phyloP scores from a whole-genome alignment of 2,888 invertebrate genomes.

The Meandrusa payeni region DNA sequence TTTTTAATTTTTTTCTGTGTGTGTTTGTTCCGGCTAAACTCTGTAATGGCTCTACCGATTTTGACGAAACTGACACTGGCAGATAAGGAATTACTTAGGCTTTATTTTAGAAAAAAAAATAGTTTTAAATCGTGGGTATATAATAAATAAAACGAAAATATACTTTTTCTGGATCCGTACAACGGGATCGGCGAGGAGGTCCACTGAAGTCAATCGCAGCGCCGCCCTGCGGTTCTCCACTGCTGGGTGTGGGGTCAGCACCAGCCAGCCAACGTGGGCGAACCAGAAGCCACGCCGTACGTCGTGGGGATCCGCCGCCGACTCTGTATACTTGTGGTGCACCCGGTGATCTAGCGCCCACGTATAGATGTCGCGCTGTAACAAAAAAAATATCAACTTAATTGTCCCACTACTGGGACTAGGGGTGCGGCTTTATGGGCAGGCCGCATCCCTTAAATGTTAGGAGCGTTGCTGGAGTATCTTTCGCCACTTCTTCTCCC shows the following conservation, averaged over 20 bases:
- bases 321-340: conserved; percentile 94
- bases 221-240: conserved; percentile 85
- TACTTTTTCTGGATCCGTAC: conserved; percentile 88
- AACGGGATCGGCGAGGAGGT: conserved; percentile 86
- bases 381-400: conserved; percentile 33
- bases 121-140: no score
- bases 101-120: no score
- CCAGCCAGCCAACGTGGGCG: conserved; percentile 95
- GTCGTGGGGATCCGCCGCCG: conserved; percentile 92
- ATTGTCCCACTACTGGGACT: no score
- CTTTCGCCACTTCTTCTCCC: no score
- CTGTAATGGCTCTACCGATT: no score
- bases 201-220: conserved; percentile 81
- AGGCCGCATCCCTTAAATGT: no score
- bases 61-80: no score
- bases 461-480: no score
- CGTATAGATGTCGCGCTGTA: conserved; percentile 89
- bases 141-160: conserved; percentile 80
- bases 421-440: no score
- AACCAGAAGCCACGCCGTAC: conserved; percentile 93
- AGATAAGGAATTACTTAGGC: no score
- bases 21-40: no score
- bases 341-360: conserved; percentile 94
- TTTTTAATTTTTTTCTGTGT: no score
- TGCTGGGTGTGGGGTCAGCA: conserved; percentile 90